These are phyloP conservation scores for Gnathonemus echidnorhynchus DNA, from an alignment of 2,113 vertebrate genomes.

Conservation along the genomic window DNA sequence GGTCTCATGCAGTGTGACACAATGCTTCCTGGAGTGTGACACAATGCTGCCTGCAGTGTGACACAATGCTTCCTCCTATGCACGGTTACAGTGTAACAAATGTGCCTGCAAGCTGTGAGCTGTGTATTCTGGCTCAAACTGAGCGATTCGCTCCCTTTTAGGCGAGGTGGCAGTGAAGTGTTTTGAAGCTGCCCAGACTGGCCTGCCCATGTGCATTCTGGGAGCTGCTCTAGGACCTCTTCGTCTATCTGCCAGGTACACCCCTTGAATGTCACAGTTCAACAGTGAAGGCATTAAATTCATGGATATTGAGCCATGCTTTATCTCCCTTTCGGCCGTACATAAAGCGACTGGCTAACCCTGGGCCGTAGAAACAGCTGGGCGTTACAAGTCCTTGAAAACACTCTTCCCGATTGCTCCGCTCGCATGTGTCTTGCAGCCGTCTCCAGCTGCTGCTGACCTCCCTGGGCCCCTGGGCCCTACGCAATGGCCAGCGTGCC, in stretches of 20 bases:
- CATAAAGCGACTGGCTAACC: not conserved
- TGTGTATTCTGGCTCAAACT: not conserved
- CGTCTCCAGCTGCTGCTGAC: slow-evolving; percentile 62
- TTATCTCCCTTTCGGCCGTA: not conserved
- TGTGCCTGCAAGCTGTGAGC: not conserved
- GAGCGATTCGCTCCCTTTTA: slow-evolving; percentile 37
- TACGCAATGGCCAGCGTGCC: slow-evolving; percentile 61
- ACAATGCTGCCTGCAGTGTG: not conserved
- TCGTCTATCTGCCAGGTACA: slow-evolving; percentile 71
- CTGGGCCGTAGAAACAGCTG: not conserved
- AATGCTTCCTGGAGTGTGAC: not conserved
- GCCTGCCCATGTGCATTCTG: slow-evolving; percentile 90
- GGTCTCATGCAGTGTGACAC: not conserved
- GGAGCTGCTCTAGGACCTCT: slow-evolving; percentile 79
- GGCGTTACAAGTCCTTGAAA: not conserved
- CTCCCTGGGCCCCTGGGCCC: slow-evolving; percentile 78
- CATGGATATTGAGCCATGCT: not conserved
- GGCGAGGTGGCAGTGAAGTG: slow-evolving; percentile 91
- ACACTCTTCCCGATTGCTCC: not conserved
- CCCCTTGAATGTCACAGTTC: not conserved
- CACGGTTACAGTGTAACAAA: not conserved
- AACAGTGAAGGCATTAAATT: not conserved
- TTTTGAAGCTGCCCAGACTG: slow-evolving; percentile 87
- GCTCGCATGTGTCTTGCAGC: slow-evolving; percentile 45
- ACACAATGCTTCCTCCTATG: not conserved